Evolutionary conservation across 1,140 invertebrate genomes (phyloP), one percentile per base, ranked within the genome.

Genomic region (Cotesia vestalis): DNA sequence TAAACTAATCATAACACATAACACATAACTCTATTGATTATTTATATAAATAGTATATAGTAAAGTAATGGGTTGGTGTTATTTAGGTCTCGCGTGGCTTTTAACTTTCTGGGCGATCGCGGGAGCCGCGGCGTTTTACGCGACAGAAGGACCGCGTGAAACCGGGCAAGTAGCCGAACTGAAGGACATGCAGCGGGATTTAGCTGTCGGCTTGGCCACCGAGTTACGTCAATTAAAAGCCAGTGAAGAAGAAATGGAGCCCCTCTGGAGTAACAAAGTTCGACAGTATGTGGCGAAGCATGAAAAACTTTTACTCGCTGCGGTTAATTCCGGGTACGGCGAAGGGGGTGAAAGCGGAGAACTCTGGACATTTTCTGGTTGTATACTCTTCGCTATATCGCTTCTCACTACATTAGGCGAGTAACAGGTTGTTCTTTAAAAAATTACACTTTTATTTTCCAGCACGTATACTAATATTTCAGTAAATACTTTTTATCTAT

Each of bases 351-450:
- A 86, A 0, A 75, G 77, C 17, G 90, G 89, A 8, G 86, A 85
- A 52, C 85, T 91, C 1, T 91, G 90, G 90, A 90, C 89, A 0
- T 90, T 89, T 78, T 86, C 90, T 1, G 90, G 90, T n/a, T 90
- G 89, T 75, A 74, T 90, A 9, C 80, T 91, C 8, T 91, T 91
- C 76, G 86, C 89, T 3, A 86, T 91, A 20, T 90, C 90, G 0
- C 79, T 91, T 14, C 80, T 91, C 20, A 91, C 90, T 3, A 90
- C 90, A n/a, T 79, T 91, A 34, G 90, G 90, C 90, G 80, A 81
- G 78, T 75, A 57, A 46, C 20, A 46, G 9, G 46, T 20, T 8
- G 14, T 14, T 4, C 8, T 11, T 14, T 55, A 52, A 11, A 52
- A 5, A 55, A 20, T 55, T 9, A 55, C 12, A n/a, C n/a, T 20